phyloP scores from a whole-genome alignment of 2,797 vertebrate species.

The Mormyrus hasselquistii region DNA sequence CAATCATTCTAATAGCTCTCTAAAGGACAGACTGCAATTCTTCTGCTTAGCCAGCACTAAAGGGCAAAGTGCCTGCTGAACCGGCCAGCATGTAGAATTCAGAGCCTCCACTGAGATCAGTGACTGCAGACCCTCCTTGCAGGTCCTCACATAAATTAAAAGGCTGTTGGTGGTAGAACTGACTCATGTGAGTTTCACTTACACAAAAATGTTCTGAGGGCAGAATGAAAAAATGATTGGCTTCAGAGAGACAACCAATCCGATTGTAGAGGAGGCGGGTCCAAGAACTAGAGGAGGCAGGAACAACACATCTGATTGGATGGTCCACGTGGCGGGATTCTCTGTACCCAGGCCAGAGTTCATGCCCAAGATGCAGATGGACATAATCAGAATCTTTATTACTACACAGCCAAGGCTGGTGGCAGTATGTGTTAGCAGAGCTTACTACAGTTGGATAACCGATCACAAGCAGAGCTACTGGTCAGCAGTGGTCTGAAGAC shows the following conservation, averaged over 20 bases:
- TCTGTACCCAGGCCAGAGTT: not conserved
- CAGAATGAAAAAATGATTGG: not conserved
- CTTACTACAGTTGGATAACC: not conserved
- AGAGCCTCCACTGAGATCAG: not conserved
- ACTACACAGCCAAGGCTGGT: not conserved
- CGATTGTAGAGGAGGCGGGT: not conserved
- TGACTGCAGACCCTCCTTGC: not conserved
- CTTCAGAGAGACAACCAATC: not conserved
- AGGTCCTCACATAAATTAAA: not conserved
- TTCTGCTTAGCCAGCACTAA: not conserved
- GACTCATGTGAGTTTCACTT: not conserved
- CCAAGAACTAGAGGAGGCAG: not conserved
- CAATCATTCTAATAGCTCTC: not conserved
- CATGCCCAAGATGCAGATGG: not conserved
- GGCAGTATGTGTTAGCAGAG: not conserved
- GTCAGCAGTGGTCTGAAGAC: not conserved
- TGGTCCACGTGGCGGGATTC: not conserved
- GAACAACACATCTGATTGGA: not conserved
- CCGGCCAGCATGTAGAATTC: not conserved
- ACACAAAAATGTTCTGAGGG: not conserved
- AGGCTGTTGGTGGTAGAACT: not conserved
- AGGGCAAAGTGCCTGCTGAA: not conserved
- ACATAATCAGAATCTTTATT: not conserved
- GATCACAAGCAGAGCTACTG: not conserved
- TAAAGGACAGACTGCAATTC: not conserved